These are phyloP conservation scores for Rhadinocentrus ornatus DNA, from an alignment of 2,797 vertebrate genomes.

Conservation along the genomic window DNA sequence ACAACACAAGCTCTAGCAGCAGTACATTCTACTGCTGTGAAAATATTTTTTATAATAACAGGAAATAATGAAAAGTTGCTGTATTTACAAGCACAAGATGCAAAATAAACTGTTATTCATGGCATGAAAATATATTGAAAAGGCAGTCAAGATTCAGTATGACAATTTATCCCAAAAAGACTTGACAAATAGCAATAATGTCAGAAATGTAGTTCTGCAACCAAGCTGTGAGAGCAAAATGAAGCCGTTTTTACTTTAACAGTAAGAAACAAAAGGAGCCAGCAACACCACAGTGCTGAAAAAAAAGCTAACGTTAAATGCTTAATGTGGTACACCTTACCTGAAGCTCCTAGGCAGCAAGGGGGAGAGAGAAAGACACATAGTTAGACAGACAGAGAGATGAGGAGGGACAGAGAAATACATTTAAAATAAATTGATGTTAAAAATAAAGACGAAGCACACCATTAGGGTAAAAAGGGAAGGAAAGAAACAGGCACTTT, in stretches of 20 bases:
- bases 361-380: constrained; percentile 83
- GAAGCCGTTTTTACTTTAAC: constrained; percentile 47
- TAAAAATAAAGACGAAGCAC: constrained; percentile 40
- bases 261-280: constrained; percentile 48
- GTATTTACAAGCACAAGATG: constrained; percentile 65
- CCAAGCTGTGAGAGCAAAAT: constrained; percentile 66
- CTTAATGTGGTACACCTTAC: constrained; percentile 85
- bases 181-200: constrained; percentile 30
- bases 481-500: constrained; percentile 15
- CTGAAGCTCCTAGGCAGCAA: constrained; percentile 97
- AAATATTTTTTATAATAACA: constrained; percentile 12
- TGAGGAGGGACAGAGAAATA: constrained; percentile 59
- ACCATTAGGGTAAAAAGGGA: constrained; percentile 14
- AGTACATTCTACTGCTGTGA: constrained; percentile 14
- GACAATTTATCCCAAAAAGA: constrained; percentile 23
- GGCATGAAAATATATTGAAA: constrained; percentile 48
- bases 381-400: constrained; percentile 71
- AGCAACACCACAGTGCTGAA: constrained; percentile 69
- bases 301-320: constrained; percentile 65
- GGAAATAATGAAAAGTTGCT: constrained; percentile 27
- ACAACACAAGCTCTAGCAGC: constrained; percentile 36
- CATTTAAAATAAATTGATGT: constrained; percentile 48
- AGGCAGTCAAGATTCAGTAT: constrained; percentile 25
- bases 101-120: constrained; percentile 59
- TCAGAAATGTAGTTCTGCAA: constrained; percentile 58